Conservation (phyloP, 2,113 vertebrate genomes). For the Chiloscyllium plagiosum region DNA sequence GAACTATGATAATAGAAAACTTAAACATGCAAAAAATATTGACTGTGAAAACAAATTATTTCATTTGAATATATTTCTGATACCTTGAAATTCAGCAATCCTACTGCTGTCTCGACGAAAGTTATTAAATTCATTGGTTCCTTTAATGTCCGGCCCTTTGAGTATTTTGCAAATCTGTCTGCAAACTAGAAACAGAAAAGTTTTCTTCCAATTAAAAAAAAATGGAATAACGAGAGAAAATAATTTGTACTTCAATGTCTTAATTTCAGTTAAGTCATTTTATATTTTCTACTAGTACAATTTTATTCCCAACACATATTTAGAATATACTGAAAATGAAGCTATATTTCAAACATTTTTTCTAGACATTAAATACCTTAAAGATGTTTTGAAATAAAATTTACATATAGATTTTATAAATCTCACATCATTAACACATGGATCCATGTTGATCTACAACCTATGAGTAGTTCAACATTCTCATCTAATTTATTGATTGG, state of each 20-base stretch:
- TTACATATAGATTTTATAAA: background rate
- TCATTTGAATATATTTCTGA: constrained; percentile 47
- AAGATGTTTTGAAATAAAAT: background rate
- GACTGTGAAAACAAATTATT: constrained; percentile 40
- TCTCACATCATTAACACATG: background rate
- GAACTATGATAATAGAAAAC: background rate
- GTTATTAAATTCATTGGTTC: constrained; percentile 90
- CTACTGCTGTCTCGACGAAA: constrained; percentile 96
- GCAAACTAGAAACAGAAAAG: constrained; percentile 72
- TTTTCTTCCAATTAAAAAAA: constrained; percentile 37
- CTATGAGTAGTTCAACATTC: background rate
- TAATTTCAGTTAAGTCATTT: background rate
- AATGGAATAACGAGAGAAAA: background rate
- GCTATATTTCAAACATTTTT: background rate
- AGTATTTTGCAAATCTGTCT: constrained; percentile 80
- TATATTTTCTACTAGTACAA: background rate
- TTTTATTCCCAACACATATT: background rate
- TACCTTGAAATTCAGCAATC: constrained; percentile 99
- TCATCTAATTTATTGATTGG: background rate
- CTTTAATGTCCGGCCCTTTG: constrained; percentile 79
- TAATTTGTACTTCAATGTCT: background rate
- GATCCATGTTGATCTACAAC: background rate
- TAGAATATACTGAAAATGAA: background rate
- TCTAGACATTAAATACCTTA: background rate
- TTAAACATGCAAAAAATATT: background rate